Evolutionary conservation across 1,140 invertebrate species (phyloP), one percentile per base, ranked within the genome.

Genomic region (Atta texana): DNA sequence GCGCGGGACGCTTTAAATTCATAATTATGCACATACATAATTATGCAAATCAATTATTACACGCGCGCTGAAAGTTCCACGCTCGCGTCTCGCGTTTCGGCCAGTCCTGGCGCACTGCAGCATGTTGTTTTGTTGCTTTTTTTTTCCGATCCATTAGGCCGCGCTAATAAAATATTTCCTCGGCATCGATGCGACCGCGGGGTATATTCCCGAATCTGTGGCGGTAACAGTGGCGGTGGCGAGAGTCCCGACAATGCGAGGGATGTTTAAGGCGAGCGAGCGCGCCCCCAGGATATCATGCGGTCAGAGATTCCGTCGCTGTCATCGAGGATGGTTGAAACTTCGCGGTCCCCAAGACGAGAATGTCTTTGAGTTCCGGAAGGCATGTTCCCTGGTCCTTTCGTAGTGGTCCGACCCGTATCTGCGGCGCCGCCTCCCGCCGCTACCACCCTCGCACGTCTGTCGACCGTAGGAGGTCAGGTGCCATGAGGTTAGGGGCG

Each of bases 301-400:
- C 93, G 94, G 94, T 95, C 94, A 95, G 94, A 92, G 94, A 94
- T 94, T 94, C 93, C 94, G 92, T 76, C 86, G 87, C 76, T 86
- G 84, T 92, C 88, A 88, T 92, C 87, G 88, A 88, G 92, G 91
- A 92, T 93, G 86, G 90, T 88, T 88, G 90, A 93, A 94, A 95
- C 92, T 95, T 94, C 91, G 82, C 92, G 90, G 91, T 92, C 93
- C 90, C 90, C 91, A 93, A 95, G 94, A 93, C 91, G 93, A 94
- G 94, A 95, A 95, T 95, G 94, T 95, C 95, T 95, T 95, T 95
- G 94, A 94, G 92, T 94, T 90, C 91, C 89, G 91, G 87, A 91
- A 94, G 94, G 94, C 92, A 94, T 39, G 34, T 39, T 94, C 90
- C 89, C 44, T 12, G 14, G 88, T 86, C 87, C 82, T 85, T 78